phyloP scores from a whole-genome alignment of 2,888 invertebrate genomes.

The Iphiclides podalirius region DNA sequence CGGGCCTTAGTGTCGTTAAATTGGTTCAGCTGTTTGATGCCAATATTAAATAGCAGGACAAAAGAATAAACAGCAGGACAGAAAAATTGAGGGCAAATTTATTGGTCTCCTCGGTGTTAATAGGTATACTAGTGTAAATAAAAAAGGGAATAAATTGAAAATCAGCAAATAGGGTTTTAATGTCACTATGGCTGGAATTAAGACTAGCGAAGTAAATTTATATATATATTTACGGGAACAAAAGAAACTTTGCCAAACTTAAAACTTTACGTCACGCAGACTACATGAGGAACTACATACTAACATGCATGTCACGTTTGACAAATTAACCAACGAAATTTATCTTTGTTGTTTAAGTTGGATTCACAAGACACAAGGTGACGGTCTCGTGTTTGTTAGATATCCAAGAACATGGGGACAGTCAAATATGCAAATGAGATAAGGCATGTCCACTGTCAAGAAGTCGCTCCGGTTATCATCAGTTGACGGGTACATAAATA shows the following conservation, averaged over 20 bases:
- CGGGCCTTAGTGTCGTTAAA: too few species aligned
- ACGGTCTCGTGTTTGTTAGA: slow-evolving; percentile 11
- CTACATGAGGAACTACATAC: not conserved
- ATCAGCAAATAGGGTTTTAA: too few species aligned
- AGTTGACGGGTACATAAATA: not conserved
- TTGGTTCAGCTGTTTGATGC: too few species aligned
- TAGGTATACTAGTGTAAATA: too few species aligned
- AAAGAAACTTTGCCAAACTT: not conserved
- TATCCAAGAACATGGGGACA: slow-evolving; percentile 11
- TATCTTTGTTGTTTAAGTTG: slow-evolving; percentile 2
- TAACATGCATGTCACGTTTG: slow-evolving; percentile 5
- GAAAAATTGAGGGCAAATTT: too few species aligned
- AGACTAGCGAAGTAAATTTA: too few species aligned
- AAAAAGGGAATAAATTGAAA: too few species aligned
- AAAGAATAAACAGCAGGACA: too few species aligned
- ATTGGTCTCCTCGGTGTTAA: too few species aligned
- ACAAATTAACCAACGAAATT: not conserved
- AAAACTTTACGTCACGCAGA: not conserved
- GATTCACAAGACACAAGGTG: slow-evolving; percentile 17
- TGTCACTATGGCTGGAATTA: too few species aligned
- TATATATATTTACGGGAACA: too few species aligned
- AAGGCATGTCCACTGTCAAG: slow-evolving; percentile 18
- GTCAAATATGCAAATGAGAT: slow-evolving; percentile 13
- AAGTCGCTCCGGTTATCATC: slow-evolving; percentile 11
- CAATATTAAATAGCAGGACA: too few species aligned